These are phyloP conservation scores for Drosophila nr. perissopoda DNA, from an alignment of 2,888 invertebrate species.

Conservation along the genomic window DNA sequence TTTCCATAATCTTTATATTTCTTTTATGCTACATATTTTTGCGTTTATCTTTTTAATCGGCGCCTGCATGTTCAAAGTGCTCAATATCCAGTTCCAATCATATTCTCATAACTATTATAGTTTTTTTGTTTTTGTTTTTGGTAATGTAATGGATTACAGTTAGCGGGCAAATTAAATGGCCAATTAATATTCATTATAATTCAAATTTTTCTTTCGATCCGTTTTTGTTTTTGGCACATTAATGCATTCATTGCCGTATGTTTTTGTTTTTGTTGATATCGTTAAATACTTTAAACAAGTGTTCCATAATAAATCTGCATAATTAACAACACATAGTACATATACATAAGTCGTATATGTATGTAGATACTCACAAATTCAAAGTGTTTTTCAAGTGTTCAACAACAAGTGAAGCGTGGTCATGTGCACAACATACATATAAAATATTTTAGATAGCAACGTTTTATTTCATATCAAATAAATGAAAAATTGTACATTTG, in stretches of 20 bases:
- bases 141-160: constrained; percentile 35
- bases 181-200: constrained; percentile 23
- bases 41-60: constrained; percentile 59
- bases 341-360: constrained; percentile 30
- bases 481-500: constrained; percentile 53
- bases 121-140: constrained; percentile 13
- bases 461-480: constrained; percentile 47
- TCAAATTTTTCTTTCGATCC: constrained; percentile 18
- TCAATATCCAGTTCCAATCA: constrained; percentile 20
- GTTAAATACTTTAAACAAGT: constrained; percentile 37
- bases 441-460: constrained; percentile 50
- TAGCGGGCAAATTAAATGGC: constrained; percentile 43
- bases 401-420: constrained; percentile 70
- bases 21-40: constrained; percentile 55
- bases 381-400: constrained; percentile 59
- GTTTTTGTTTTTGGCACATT: constrained; percentile 64
- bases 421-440: constrained; percentile 39
- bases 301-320: constrained; percentile 38
- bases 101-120: constrained; percentile 2
- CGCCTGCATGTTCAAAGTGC: constrained; percentile 33
- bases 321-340: constrained; percentile 57
- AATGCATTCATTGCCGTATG: constrained; percentile 54
- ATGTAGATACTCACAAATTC: constrained; percentile 52
- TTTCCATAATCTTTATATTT: constrained; percentile 27
- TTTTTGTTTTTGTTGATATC: background rate